A percentile compares a stretch with the other conserved stretches of the same genome.
These are phyloP conservation scores for Zosterops borbonicus DNA, from an alignment of 2,113 vertebrate genomes.

Conservation along the genomic window DNA sequence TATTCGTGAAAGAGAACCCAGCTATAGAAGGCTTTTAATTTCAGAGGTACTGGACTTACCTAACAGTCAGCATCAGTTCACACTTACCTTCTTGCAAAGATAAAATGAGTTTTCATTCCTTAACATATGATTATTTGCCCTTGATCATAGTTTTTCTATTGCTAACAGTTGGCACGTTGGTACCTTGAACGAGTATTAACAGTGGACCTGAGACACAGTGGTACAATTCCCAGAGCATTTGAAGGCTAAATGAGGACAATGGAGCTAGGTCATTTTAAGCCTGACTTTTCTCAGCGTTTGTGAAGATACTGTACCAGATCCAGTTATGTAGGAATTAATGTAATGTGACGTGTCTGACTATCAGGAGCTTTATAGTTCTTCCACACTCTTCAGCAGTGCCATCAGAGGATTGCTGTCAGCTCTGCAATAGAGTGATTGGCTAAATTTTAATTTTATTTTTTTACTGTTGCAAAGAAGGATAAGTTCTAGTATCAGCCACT, in stretches of 20 bases:
- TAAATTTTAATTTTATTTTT: background rate
- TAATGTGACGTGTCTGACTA: background rate
- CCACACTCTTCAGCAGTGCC: background rate
- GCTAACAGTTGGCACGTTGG: background rate
- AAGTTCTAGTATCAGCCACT: background rate
- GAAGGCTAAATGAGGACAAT: background rate
- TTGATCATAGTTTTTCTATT: background rate
- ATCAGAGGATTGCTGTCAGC: constrained; percentile 12
- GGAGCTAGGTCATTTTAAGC: background rate
- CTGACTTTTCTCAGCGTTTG: background rate
- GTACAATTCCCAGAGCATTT: background rate
- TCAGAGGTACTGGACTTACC: background rate
- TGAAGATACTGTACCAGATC: background rate
- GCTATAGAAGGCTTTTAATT: background rate
- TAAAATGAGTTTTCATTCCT: background rate
- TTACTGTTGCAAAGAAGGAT: background rate
- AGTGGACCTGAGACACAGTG: background rate
- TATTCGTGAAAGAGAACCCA: background rate
- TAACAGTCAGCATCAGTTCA: background rate
- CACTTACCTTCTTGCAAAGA: background rate
- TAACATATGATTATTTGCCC: background rate
- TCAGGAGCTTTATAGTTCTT: background rate
- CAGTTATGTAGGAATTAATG: background rate
- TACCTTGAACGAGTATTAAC: background rate
- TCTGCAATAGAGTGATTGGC: background rate